Conservation (phyloP, 1,140 invertebrate genomes). For the Ceratoteleas bidentatus region DNA sequence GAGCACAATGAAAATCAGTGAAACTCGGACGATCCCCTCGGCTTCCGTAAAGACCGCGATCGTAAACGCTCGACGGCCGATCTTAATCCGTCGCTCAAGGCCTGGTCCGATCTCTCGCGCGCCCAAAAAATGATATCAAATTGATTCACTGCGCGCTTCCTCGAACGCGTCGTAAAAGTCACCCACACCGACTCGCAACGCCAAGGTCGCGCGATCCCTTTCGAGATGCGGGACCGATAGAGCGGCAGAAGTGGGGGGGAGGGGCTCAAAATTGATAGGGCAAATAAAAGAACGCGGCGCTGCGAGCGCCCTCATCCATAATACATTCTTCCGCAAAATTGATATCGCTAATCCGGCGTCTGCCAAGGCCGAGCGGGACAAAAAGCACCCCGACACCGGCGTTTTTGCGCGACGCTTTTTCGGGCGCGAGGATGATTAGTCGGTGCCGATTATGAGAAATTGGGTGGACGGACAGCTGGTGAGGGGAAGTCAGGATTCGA, state of each 20-base stretch:
- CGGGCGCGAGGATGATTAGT: no score
- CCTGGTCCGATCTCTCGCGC: not conserved
- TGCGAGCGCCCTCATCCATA: not conserved
- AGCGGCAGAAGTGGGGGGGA: no score
- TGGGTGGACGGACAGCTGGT: no score
- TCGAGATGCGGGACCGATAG: no score
- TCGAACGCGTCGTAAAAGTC: slow-evolving; percentile 8
- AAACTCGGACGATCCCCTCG: not conserved
- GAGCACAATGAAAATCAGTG: slow-evolving; percentile 4
- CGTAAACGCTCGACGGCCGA: slow-evolving; percentile 28
- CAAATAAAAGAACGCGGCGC: not conserved
- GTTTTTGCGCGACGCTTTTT: no score
- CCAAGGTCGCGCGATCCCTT: slow-evolving; percentile 3
- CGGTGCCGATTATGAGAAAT: no score
- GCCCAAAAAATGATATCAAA: slow-evolving; percentile 19
- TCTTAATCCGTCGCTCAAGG: slow-evolving; percentile 36
- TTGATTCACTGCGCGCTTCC: slow-evolving; percentile 17
- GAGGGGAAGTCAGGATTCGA: no score
- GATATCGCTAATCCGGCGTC: no score
- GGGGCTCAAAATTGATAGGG: not conserved
- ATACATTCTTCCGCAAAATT: no score
- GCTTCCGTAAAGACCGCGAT: slow-evolving; percentile 6
- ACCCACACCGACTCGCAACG: not conserved
- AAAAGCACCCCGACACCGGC: no score
- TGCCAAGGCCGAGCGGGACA: no score